Evolutionary conservation across 1,140 invertebrate species (phyloP), one percentile per base, ranked within the genome.

Genomic region (Cotesia vestalis): DNA sequence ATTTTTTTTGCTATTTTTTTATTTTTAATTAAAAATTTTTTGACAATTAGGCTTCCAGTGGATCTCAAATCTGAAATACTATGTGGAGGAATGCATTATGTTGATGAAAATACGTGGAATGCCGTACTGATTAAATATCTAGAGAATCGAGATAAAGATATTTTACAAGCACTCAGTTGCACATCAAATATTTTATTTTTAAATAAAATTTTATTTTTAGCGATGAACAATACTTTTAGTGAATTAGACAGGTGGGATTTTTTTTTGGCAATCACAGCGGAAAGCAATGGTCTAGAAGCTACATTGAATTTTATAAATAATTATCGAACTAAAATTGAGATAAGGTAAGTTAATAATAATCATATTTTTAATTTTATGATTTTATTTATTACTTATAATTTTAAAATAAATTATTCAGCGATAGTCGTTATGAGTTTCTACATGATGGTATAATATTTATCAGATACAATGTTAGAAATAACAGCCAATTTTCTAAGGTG

Each of bases 61-160:
- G 78, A 94, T 91, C 35, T 92, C 86, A 73, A 89, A 87, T 78
- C 88, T 88, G 81, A 90, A 90, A 78, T 90, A 20, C 80, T 88
- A 60, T 89, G 91, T 61, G 87, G 87, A 83, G 93, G 92, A 69
- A 86, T 87, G 0, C 90, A 91, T 27, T 89, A 89, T 79, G 92
- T 92, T 53, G 89, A 82, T 20, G 83, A 83, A 73, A 89, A 89
- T 67, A 91, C 90, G 76, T 93, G 92, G 75, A 82, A 84, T 74
- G 91, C 89, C 76, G 90, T 92, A 77, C 89, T 92, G 0, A 89
- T 89, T 35, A 87, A 81, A n/a, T 87, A 88, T 66, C 87, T 87
- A 14, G 0, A 46, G 0, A 20, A 59, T 2, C 73, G 75, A 38
- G 38, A 60, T 12, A n/a, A 5, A 3, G 2, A 17, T 3, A 20